Percentiles rank a stretch among this genome's conserved stretches.
These are phyloP conservation scores for Sula dactylatra DNA, from an alignment of 2,113 vertebrate genomes.

Conservation along the genomic window DNA sequence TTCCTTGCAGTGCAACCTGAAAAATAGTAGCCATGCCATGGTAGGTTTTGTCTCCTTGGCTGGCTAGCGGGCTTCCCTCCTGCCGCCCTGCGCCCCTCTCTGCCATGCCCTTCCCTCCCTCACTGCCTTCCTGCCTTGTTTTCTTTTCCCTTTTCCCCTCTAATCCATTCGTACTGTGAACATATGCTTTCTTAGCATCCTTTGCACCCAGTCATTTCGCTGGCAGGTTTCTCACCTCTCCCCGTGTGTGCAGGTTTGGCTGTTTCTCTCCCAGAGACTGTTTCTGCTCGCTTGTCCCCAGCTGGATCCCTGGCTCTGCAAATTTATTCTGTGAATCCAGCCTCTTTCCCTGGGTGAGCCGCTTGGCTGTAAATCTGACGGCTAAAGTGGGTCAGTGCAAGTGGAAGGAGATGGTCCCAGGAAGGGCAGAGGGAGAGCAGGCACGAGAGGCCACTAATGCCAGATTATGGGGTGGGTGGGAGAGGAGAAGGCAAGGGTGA, in stretches of 20 bases:
- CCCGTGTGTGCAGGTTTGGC: rapidly evolving
- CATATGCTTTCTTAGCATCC: background rate
- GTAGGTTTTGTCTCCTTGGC: background rate
- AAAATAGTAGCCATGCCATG: background rate
- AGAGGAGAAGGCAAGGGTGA: background rate
- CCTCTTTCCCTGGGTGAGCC: background rate
- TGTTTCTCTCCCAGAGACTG: background rate
- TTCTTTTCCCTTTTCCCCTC: background rate
- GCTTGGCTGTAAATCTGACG: background rate
- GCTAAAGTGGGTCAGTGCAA: background rate
- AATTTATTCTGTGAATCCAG: background rate
- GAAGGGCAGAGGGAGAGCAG: background rate
- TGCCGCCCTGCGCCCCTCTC: background rate
- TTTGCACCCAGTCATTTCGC: background rate
- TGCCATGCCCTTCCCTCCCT: background rate
- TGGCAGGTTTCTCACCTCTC: background rate
- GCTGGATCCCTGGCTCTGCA: background rate
- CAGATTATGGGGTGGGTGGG: background rate
- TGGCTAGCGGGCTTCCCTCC: background rate
- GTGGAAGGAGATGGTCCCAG: background rate
- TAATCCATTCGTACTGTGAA: background rate
- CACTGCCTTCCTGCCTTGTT: background rate
- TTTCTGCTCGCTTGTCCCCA: background rate
- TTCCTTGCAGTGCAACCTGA: background rate
- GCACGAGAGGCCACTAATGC: background rate